Percentiles rank a stretch among this genome's conserved stretches.
Conservation (phyloP, 2,113 vertebrate genomes). For the Pimephales promelas region DNA sequence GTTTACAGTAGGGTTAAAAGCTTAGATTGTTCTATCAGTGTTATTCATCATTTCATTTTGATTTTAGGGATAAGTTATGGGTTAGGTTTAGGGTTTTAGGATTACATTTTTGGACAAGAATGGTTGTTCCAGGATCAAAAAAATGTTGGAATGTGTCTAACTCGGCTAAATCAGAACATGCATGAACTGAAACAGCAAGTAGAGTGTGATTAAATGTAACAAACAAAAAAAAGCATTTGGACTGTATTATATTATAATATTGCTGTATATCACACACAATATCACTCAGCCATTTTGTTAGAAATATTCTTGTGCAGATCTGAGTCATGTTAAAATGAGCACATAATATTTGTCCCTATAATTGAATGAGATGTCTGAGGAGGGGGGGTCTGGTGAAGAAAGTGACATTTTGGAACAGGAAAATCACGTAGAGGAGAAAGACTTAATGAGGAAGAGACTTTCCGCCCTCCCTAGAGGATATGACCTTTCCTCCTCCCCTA, state of each 20-base stretch:
- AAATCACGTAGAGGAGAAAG: slow-evolving; percentile 58
- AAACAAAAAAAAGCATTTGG: neutral
- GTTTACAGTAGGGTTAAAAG: too few species aligned
- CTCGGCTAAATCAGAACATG: too few species aligned
- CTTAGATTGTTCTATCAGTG: too few species aligned
- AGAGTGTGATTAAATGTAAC: neutral
- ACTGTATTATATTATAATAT: neutral
- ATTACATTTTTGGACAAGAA: too few species aligned
- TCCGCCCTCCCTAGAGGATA: slow-evolving; percentile 65
- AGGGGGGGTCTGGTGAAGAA: slow-evolving; percentile 47
- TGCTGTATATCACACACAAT: neutral
- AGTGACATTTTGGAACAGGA: slow-evolving; percentile 72
- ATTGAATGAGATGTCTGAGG: slow-evolving; percentile 44
- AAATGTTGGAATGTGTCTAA: too few species aligned
- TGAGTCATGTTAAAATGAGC: slow-evolving; percentile 46
- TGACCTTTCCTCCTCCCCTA: slow-evolving; percentile 75
- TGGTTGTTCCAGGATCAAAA: too few species aligned
- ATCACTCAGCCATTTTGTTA: neutral
- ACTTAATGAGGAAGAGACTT: slow-evolving; percentile 74
- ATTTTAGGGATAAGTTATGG: too few species aligned
- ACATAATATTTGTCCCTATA: slow-evolving; percentile 20
- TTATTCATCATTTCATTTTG: too few species aligned
- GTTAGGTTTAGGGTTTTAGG: too few species aligned
- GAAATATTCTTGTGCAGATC: neutral
- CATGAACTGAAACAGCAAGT: neutral